phyloP scores from a whole-genome alignment of 2,113 vertebrate species.

The Chlorodrepanis virens region DNA sequence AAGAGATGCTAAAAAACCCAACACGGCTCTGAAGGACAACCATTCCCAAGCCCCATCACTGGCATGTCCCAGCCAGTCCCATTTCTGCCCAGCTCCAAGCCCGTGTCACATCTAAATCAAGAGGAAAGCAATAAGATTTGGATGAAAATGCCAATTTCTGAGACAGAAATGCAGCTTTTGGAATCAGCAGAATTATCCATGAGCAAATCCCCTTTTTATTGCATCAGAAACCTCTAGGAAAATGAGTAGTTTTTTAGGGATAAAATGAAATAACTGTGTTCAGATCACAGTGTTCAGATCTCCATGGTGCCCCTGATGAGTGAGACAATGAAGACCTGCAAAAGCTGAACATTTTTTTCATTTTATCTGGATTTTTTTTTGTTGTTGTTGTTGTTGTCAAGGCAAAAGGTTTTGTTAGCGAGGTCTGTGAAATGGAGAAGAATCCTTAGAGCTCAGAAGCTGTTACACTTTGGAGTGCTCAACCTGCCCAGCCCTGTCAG shows the following conservation, averaged over 20 bases:
- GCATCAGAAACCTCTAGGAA: neutral
- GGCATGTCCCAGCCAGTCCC: neutral
- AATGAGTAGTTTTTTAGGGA: neutral
- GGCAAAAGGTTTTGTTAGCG: neutral
- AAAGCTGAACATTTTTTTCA: neutral
- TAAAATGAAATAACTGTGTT: neutral
- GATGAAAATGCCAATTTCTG: neutral
- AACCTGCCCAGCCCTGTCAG: neutral
- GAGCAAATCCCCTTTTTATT: neutral
- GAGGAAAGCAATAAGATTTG: neutral
- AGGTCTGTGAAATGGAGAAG: neutral
- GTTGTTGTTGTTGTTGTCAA: neutral
- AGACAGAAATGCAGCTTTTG: neutral
- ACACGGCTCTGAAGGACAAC: rapidly evolving
- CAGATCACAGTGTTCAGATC: neutral
- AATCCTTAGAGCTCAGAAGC: neutral
- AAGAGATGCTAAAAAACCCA: neutral
- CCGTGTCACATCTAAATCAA: neutral
- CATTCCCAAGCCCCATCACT: rapidly evolving
- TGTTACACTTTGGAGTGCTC: neutral
- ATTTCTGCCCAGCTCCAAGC: neutral
- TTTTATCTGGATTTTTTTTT: neutral
- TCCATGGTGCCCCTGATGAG: neutral
- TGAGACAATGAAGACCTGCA: neutral
- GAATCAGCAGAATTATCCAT: neutral